Evolutionary conservation across 37 sponge, comb jelly and placozoan genomes (phyloP).

Genomic region (Aplysina aerophoba): DNA sequence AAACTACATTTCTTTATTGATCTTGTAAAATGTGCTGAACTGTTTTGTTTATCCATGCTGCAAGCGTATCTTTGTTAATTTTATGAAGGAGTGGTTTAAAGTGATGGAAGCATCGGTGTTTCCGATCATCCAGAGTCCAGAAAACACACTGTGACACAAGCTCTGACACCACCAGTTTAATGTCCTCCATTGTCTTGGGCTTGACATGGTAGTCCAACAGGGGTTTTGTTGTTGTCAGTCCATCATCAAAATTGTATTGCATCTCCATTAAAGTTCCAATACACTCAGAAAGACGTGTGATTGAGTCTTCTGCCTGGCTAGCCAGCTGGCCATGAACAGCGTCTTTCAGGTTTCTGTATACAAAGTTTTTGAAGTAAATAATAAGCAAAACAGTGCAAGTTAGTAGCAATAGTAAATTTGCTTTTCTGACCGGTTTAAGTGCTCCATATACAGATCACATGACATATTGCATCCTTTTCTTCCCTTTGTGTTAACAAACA

Average conservation of each 20-base stretch:
- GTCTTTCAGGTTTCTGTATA: constrained; percentile 19
- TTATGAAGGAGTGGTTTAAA: constrained; percentile 29
- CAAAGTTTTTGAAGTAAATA: background rate
- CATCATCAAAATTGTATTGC: constrained; percentile 24
- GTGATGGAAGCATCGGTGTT: background rate
- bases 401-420: background rate
- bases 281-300: constrained; percentile 13
- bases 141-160: constrained; percentile 19
- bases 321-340: constrained; percentile 14
- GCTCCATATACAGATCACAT: constrained; percentile 65
- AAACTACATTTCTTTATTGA: constrained; percentile 34
- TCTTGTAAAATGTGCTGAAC: constrained; percentile 26
- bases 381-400: background rate
- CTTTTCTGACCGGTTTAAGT: constrained; percentile 27
- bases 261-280: constrained; percentile 5
- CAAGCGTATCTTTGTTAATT: constrained; percentile 1
- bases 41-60: background rate
- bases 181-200: constrained; percentile 13
- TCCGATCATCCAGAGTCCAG: background rate
- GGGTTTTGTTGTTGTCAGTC: constrained; percentile 19
- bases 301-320: background rate
- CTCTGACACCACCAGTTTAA: constrained; percentile 30
- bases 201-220: constrained; percentile 22
- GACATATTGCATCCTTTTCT: constrained; percentile 49
- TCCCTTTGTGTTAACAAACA: constrained; percentile 58